These are phyloP conservation scores for Nymphalis polychloros DNA, from an alignment of 2,888 invertebrate genomes.

Conservation along the genomic window DNA sequence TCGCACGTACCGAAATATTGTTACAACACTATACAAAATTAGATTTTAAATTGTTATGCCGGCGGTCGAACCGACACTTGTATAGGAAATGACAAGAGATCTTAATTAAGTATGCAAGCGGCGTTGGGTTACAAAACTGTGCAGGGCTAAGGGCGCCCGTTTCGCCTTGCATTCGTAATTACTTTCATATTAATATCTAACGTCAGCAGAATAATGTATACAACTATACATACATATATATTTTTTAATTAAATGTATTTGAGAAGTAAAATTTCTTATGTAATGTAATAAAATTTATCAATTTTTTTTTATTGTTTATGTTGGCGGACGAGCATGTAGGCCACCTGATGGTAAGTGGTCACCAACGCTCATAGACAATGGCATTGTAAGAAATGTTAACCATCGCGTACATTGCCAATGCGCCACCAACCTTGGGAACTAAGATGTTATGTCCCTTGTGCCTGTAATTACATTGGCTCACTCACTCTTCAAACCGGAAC, in stretches of 20 bases:
- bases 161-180: conserved; percentile 48
- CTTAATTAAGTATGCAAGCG: conserved; percentile 32
- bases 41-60: conserved; percentile 19
- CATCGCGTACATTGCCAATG: too few relatives aligned
- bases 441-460: too few relatives aligned
- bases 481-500: too few relatives aligned
- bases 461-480: too few relatives aligned
- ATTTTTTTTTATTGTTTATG: too few relatives aligned
- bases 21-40: neutral
- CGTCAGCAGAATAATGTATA: neutral
- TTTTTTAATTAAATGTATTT: neutral
- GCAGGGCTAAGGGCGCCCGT: conserved; percentile 41
- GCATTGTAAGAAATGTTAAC: too few relatives aligned
- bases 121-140: conserved; percentile 15
- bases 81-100: conserved; percentile 25
- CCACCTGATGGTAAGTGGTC: too few relatives aligned
- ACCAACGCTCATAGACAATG: too few relatives aligned
- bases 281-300: too few relatives aligned
- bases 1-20: neutral
- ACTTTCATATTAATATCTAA: conserved; percentile 7
- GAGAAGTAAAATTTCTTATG: too few relatives aligned
- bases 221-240: neutral
- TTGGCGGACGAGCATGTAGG: too few relatives aligned
- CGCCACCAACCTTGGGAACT: too few relatives aligned
- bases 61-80: conserved; percentile 16